A percentile compares a stretch with the other conserved stretches of the same genome.
Conservation (phyloP, 2,113 vertebrate genomes). For the Erythrocebus patas region DNA sequence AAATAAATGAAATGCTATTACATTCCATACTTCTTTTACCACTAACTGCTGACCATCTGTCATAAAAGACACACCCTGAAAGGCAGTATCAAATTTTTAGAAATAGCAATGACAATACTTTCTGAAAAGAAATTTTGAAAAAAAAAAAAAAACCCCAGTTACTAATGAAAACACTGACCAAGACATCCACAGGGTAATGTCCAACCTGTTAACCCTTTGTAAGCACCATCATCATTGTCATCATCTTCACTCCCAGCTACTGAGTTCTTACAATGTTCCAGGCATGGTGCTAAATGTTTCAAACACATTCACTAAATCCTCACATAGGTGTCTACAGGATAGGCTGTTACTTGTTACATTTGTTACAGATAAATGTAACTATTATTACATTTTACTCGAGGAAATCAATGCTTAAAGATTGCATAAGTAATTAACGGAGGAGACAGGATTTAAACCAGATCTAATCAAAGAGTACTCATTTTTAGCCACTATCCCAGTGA, state of each 20-base stretch:
- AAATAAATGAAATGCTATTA: conserved; percentile 58
- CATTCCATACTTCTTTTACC: conserved; percentile 27
- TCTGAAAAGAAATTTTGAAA: background rate
- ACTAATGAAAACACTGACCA: background rate
- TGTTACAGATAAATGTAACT: background rate
- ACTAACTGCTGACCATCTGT: conserved; percentile 45
- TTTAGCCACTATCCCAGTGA: background rate
- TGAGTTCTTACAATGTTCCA: background rate
- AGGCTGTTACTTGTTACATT: no score
- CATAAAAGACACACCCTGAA: conserved; percentile 35
- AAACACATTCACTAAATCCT: background rate
- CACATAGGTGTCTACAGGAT: background rate
- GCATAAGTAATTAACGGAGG: background rate
- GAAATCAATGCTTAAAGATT: background rate
- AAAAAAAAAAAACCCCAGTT: background rate
- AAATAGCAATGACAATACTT: conserved; percentile 16
- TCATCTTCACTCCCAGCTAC: background rate
- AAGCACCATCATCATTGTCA: background rate
- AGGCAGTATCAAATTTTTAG: conserved; percentile 31
- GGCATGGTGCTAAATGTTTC: background rate
- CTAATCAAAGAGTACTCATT: background rate
- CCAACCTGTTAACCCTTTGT: no score
- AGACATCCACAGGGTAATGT: background rate
- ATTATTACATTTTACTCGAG: background rate
- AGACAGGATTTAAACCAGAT: background rate